phyloP scores from a whole-genome alignment of 2,113 vertebrate species.

The Rhadina sibilatrix region DNA sequence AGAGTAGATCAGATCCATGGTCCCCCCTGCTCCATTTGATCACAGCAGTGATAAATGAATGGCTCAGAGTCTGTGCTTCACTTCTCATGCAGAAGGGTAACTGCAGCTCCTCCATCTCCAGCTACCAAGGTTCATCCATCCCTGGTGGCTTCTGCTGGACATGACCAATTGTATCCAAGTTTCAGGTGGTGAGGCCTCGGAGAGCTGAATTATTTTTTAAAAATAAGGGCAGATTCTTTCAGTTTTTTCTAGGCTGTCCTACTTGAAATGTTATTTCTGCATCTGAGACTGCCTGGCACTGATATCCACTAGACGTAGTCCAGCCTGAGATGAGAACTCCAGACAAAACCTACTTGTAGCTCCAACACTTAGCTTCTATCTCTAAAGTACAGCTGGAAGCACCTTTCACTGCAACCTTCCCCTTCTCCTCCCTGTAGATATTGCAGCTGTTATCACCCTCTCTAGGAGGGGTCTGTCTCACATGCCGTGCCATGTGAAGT shows the following conservation, averaged over 20 bases:
- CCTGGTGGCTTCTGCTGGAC: not conserved
- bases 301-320: rapidly evolving
- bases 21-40: not conserved
- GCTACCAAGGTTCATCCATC: not conserved
- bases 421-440: not conserved
- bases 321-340: not conserved
- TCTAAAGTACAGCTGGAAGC: not conserved
- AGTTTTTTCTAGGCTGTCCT: not conserved
- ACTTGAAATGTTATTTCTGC: not conserved
- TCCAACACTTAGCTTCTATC: not conserved
- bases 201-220: not conserved
- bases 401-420: not conserved
- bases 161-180: not conserved
- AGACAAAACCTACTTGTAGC: not conserved
- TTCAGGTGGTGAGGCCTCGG: not conserved
- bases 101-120: not conserved
- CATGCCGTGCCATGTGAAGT: not conserved
- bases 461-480: not conserved
- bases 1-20: not conserved
- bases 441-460: not conserved
- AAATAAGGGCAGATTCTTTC: not conserved
- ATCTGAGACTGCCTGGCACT: not conserved
- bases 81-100: not conserved
- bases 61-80: not conserved
- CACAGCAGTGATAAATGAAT: not conserved